phyloP scores from a whole-genome alignment of 2,888 invertebrate genomes.

The Acanthoscelides obtectus region DNA sequence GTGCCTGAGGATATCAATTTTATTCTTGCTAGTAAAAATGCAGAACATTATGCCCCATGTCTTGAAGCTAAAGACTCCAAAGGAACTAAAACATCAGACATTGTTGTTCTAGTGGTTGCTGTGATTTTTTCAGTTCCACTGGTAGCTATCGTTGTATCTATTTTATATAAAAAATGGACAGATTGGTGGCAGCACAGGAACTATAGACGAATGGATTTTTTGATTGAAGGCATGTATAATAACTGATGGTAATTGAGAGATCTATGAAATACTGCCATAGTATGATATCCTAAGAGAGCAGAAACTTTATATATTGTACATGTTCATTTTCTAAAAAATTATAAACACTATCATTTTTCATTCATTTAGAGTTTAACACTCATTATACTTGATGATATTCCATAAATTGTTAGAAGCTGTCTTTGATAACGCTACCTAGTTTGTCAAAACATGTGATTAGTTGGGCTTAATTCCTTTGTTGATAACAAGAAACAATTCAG shows the following conservation, averaged over 20 bases:
- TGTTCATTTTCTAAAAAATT: too few species aligned
- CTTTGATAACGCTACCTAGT: too few species aligned
- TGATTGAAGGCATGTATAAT: slow-evolving; percentile 87
- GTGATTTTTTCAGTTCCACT: slow-evolving; percentile 71
- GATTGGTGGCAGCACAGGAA: slow-evolving; percentile 84
- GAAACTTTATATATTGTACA: background rate
- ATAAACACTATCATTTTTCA: too few species aligned
- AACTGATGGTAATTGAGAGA: slow-evolving; percentile 48
- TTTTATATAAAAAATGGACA: slow-evolving; percentile 64
- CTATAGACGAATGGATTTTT: slow-evolving; percentile 82
- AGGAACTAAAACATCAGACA: slow-evolving; percentile 50
- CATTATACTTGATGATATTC: too few species aligned
- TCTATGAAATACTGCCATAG: background rate
- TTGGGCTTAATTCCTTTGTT: too few species aligned
- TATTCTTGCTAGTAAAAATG: background rate
- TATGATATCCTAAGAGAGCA: background rate
- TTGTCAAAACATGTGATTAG: too few species aligned
- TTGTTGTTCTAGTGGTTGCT: slow-evolving; percentile 70
- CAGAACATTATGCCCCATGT: background rate
- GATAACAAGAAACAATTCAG: too few species aligned
- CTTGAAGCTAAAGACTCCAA: slow-evolving; percentile 9
- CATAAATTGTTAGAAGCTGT: too few species aligned
- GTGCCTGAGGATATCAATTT: background rate
- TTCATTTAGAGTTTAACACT: too few species aligned
- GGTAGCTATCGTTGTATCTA: slow-evolving; percentile 62